Percentiles rank a stretch among this genome's conserved stretches.
These are phyloP conservation scores for Drosophila sproati DNA, from an alignment of 1,140 invertebrate species.

Conservation along the genomic window DNA sequence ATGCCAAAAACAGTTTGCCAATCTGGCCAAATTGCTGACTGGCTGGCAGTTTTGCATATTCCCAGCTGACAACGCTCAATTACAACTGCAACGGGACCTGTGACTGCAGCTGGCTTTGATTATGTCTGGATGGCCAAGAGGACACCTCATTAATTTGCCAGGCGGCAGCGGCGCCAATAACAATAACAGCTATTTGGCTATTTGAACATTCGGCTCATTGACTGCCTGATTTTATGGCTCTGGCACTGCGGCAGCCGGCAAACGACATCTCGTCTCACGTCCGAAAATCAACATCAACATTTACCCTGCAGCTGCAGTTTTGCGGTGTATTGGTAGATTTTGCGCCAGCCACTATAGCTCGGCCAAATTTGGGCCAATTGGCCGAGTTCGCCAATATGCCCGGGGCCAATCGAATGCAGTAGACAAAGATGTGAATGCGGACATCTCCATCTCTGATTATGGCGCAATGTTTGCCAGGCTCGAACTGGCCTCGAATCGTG, in stretches of 20 bases:
- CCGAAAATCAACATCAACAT: slow-evolving; percentile 44
- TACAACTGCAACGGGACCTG: slow-evolving; percentile 19
- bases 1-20: slow-evolving; percentile 10
- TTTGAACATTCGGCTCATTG: slow-evolving; percentile 77
- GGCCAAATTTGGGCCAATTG: slow-evolving; percentile 77
- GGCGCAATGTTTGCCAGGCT: slow-evolving; percentile 71
- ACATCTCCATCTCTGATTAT: slow-evolving; percentile 60
- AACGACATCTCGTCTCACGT: neutral
- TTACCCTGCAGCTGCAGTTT: slow-evolving; percentile 66
- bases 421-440: slow-evolving; percentile 52
- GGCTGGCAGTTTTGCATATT: neutral
- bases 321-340: slow-evolving; percentile 29
- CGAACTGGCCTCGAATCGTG: slow-evolving; percentile 17
- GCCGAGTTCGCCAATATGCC: slow-evolving; percentile 54
- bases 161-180: slow-evolving; percentile 69
- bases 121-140: slow-evolving; percentile 32
- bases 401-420: slow-evolving; percentile 64
- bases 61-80: slow-evolving; percentile 23
- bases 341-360: slow-evolving; percentile 32
- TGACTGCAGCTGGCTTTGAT: slow-evolving; percentile 34
- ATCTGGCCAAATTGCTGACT: slow-evolving; percentile 18
- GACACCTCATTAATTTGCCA: slow-evolving; percentile 78
- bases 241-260: slow-evolving; percentile 14
- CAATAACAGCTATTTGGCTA: slow-evolving; percentile 73
- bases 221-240: slow-evolving; percentile 75